Conservation (phyloP, 2,888 invertebrate genomes). For the Sphaeridia pumilis region DNA sequence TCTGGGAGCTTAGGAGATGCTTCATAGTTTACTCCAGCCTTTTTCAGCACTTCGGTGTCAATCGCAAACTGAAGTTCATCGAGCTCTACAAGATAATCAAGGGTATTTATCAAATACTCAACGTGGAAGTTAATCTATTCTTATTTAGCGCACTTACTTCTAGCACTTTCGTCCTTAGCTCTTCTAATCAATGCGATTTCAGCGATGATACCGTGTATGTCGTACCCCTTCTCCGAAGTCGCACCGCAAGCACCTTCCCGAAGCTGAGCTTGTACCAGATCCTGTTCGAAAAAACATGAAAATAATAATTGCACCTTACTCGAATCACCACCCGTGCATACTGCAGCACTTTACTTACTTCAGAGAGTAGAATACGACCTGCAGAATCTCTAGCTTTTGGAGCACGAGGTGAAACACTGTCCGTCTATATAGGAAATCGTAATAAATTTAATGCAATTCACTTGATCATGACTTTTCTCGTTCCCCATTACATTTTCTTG, state of each 20-base stretch:
- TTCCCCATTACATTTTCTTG: no score
- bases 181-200: constrained; percentile 18
- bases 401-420: no score
- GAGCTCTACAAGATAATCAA: no score
- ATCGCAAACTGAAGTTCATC: constrained; percentile 14
- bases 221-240: constrained; percentile 8
- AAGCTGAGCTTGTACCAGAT: not conserved
- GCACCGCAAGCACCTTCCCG: not conserved
- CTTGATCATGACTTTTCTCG: no score
- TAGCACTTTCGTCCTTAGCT: constrained; percentile 19
- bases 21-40: not conserved
- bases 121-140: no score
- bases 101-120: no score
- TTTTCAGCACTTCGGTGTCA: not conserved
- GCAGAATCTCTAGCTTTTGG: no score
- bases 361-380: not conserved
- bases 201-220: constrained; percentile 17
- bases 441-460: not conserved
- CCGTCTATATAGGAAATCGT: no score
- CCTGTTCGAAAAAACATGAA: not conserved
- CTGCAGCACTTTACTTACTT: not conserved
- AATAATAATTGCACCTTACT: no score
- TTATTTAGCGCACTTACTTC: constrained; percentile 17
- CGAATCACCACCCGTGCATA: no score
- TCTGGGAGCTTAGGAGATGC: not conserved